Percentiles rank a stretch among this genome's conserved stretches.
Conservation (phyloP, 2,888 invertebrate genomes). For the Apantesis nais region DNA sequence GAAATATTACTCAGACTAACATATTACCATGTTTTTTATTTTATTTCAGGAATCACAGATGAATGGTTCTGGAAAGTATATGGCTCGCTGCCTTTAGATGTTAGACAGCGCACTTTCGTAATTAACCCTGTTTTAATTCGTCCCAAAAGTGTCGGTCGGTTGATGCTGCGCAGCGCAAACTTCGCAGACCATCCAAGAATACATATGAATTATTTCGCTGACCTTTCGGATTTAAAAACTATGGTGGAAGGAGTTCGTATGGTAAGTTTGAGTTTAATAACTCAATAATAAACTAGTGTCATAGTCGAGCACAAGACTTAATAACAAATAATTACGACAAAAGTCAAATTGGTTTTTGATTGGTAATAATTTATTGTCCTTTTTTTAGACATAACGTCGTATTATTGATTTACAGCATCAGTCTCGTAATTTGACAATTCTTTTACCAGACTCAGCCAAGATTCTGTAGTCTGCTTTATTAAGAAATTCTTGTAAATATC, state of each 20-base stretch:
- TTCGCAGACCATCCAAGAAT: slow-evolving; percentile 92
- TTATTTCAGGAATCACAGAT: slow-evolving; percentile 82
- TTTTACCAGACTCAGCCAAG: not conserved
- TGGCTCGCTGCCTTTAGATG: slow-evolving; percentile 69
- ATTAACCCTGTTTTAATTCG: slow-evolving; percentile 90
- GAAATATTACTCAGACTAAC: no score
- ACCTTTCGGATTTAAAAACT: slow-evolving; percentile 89
- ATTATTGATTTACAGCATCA: not conserved
- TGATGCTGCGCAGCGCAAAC: slow-evolving; percentile 89
- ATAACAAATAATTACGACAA: not conserved
- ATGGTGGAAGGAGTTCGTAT: slow-evolving; percentile 91
- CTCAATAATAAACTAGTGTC: not conserved
- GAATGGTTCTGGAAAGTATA: slow-evolving; percentile 86
- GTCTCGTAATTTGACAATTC: not conserved
- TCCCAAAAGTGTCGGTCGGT: slow-evolving; percentile 90
- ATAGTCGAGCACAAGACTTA: no score
- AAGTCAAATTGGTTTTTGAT: not conserved
- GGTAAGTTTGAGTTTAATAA: slow-evolving; percentile 66
- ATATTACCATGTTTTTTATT: no score
- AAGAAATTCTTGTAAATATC: not conserved
- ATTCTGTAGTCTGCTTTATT: not conserved
- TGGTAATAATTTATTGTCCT: not conserved
- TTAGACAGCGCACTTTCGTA: slow-evolving; percentile 86
- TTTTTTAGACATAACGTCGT: not conserved
- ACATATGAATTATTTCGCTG: slow-evolving; percentile 92